Evolutionary conservation across 2,888 invertebrate genomes (phyloP), one percentile per base, ranked within the genome.

Genomic region (Odontomyia ornata): DNA sequence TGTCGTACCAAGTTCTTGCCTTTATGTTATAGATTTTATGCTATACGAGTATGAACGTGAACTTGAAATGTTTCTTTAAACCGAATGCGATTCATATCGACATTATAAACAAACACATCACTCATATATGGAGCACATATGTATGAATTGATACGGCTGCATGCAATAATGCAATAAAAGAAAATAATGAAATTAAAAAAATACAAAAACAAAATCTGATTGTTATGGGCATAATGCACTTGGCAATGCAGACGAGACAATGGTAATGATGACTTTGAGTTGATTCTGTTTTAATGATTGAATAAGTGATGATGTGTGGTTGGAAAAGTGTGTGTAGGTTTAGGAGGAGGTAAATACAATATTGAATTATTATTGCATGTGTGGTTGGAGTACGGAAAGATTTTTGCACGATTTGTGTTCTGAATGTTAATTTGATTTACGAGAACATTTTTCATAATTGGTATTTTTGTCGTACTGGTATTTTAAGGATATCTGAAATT

Each of bases 181-280:
- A 36, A 36, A 36, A 9, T 9, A 3, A 36, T 36, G 36, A 36
- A 36, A 36, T 5, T 36, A 5, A 36, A 36, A 9, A 36, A 36
- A 36, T 36, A 36, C 3, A 36, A 36, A 36, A 36, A 36, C 3
- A 36, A 9, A 52, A 52, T 13, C 52, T 18, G 52, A 52, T 52
- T 52, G 18, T 52, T 52, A 52, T 15, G 52, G 52, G 52, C 52
- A 52, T 13, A 52, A 18, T 52, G 52, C 52, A 52, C n/a, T 52
- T n/a, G 52, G 36, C 36, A 36, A 36, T 36, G 36, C 36, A 36
- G 18, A 52, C 52, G 52, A 52, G 52, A 52, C 52, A 52, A 52
- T 52, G 52, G 52, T 18, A 4, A 52, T 52, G 52, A 15, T 52
- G 52, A 52, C 52, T 52, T 52, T n/a, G n/a, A 52, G 52, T 52